These are phyloP conservation scores for Drosophila parabipectinata DNA, from an alignment of 1,140 invertebrate genomes.

Conservation along the genomic window DNA sequence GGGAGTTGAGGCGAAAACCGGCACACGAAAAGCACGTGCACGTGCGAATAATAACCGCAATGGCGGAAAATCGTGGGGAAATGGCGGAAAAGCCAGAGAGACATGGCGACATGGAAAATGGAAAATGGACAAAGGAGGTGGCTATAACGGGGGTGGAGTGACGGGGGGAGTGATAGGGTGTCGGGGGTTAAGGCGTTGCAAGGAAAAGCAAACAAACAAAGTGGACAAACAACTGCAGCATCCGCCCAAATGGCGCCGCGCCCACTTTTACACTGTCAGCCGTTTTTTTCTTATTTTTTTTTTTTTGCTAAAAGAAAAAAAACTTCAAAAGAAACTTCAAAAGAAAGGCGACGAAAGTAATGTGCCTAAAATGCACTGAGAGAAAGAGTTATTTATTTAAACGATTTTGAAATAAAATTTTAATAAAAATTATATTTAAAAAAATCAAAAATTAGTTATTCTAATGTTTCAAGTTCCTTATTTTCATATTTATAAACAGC, in stretches of 20 bases:
- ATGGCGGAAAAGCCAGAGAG: background rate
- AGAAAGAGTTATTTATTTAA: background rate
- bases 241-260: constrained; percentile 42
- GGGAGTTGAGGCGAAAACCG: constrained; percentile 3
- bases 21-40: constrained; percentile 36
- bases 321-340: too few relatives aligned
- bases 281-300: background rate
- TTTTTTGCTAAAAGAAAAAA: background rate
- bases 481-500: too few relatives aligned
- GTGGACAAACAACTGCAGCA: constrained; percentile 62
- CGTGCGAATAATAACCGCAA: constrained; percentile 9
- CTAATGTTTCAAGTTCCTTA: background rate
- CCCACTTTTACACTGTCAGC: background rate
- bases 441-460: too few relatives aligned
- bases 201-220: constrained; percentile 38
- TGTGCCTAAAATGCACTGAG: background rate
- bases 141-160: background rate
- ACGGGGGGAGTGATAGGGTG: too few relatives aligned
- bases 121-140: constrained; percentile 5
- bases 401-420: background rate
- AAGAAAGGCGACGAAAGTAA: constrained; percentile 3
- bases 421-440: background rate
- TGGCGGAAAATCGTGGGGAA: constrained; percentile 25
- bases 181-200: constrained; percentile 19
- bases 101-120: background rate